Base-by-base conservation (phyloP, 2,113 vertebrate species). In the Pipra filicauda region DNA sequence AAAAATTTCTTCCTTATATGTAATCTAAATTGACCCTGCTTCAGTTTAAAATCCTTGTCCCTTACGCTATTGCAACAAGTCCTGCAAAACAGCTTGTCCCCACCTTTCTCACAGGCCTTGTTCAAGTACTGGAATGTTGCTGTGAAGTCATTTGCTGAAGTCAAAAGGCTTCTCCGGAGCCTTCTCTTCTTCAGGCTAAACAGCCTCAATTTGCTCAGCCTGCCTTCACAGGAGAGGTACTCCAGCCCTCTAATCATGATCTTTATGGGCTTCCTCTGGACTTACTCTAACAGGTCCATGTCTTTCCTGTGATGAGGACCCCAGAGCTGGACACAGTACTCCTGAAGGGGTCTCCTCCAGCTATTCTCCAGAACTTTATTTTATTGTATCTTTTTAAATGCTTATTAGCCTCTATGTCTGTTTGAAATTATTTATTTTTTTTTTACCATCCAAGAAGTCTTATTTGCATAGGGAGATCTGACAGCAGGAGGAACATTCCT, bases 401-500 rank as follows among this genome's bases (percentile, higher is more conserved):
- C 15, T 85, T 71, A 52, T 69, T 52, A 57, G 15, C 20, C 8
- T 9, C 15, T 64, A 9, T 4, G 6, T 51, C 43, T 52, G 15
- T 72, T 64, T 71, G 35, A 77, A 82, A 64, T 39, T 39, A 26
- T 33, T 51, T 51, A 27, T 52, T 20, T 52, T 52, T 27, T 52
- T 27, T 80, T 21, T 49, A 5, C 54, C 14, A 21, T 51, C 14
- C 35, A 73, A 88, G 37, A 80, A 78, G 28, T 35, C 48, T 71
- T 75, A 85, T 94, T 93, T 84, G 54, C 70, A 91, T 61, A 59
- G 24, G 43, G 33, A 73, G 69, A 86, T 86, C 31, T 67, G 26
- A 64, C 48, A 67, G 26, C 70, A 92, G 62, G 48, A 58, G 46
- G 55, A 93, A 13, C 46, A 22, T 70, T 69, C 33, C 69, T 46